These are phyloP conservation scores for Eupithecia insigniata DNA, from an alignment of 2,888 invertebrate genomes.

Conservation along the genomic window DNA sequence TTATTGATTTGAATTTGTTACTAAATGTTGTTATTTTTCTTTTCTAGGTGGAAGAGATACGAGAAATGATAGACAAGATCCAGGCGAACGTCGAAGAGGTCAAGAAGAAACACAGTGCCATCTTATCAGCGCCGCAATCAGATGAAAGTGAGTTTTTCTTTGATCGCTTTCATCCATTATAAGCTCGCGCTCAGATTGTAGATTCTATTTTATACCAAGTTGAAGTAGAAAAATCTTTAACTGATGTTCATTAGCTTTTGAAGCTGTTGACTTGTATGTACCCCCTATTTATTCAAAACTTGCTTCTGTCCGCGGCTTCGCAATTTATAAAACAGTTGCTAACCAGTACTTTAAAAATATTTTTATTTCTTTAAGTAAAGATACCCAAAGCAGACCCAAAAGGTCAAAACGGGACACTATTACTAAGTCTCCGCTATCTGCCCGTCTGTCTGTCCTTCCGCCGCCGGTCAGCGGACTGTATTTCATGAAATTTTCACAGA, in stretches of 20 bases:
- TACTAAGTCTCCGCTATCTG: no score
- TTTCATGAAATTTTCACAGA: no score
- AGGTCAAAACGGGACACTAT: no score
- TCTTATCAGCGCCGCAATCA: conserved; percentile 98
- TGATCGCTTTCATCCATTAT: background rate
- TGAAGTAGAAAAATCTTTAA: background rate
- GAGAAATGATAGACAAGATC: conserved; percentile 99
- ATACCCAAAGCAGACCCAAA: no score
- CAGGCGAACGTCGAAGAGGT: conserved; percentile 99
- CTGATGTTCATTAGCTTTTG: background rate
- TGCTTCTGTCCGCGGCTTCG: no score
- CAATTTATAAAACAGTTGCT: no score
- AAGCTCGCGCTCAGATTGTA: background rate
- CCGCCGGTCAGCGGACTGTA: no score
- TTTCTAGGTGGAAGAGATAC: conserved; percentile 98
- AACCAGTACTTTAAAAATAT: no score
- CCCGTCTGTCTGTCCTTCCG: no score
- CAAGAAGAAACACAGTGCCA: conserved; percentile 99
- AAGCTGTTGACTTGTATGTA: background rate
- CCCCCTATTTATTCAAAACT: no score
- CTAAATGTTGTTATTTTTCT: conserved; percentile 19
- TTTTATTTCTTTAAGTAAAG: no score
- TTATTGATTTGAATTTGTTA: background rate
- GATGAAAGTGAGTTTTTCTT: conserved; percentile 94
- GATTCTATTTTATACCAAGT: background rate